These are phyloP conservation scores for Rhopalosiphum nymphaeae DNA, from an alignment of 2,888 invertebrate genomes.

Conservation along the genomic window DNA sequence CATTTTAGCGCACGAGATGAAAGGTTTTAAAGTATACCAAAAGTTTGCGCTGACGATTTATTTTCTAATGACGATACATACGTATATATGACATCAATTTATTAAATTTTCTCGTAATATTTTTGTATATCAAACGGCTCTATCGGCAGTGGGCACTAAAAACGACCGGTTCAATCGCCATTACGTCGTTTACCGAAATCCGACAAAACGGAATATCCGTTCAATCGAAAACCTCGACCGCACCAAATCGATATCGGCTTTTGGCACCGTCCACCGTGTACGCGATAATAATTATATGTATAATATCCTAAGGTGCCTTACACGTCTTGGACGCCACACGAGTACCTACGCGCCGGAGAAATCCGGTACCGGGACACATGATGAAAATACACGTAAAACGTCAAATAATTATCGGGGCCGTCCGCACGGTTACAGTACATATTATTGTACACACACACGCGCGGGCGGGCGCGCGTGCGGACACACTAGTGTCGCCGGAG, in stretches of 20 bases:
- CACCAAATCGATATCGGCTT: neutral
- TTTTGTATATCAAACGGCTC: neutral
- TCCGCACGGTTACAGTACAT: neutral
- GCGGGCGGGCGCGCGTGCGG: neutral
- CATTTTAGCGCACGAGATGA: neutral
- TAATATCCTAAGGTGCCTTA: neutral
- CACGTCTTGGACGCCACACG: neutral
- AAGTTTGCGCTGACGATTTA: neutral
- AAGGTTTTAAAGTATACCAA: neutral
- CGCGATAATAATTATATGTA: neutral
- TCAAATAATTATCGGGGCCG: neutral
- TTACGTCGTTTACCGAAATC: neutral
- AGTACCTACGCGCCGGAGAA: neutral
- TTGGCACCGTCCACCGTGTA: neutral
- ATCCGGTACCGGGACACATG: neutral
- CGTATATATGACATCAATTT: neutral
- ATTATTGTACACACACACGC: neutral
- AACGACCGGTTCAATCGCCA: neutral
- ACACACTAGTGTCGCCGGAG: neutral
- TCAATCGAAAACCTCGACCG: neutral
- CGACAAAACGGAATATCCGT: neutral
- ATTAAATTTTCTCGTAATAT: neutral
- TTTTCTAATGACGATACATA: neutral
- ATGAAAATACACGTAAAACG: neutral
- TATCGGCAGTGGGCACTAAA: neutral